Base-by-base conservation (phyloP, 1,140 invertebrate genomes). In the Papilio aristodemus region DNA sequence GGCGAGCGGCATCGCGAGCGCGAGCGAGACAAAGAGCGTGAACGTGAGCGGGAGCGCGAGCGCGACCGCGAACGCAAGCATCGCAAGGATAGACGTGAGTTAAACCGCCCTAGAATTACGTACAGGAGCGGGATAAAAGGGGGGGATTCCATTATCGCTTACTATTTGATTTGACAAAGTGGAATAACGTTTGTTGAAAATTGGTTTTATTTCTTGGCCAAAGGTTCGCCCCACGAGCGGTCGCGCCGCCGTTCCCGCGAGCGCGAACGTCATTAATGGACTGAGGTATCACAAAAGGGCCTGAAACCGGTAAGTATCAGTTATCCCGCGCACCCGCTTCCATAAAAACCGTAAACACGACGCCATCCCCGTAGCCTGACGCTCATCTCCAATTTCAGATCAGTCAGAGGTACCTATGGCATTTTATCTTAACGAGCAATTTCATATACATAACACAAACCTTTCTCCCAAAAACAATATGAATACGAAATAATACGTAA, bases 211-310 rank as follows among this genome's bases (percentile, higher is more conserved):
- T 38, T n/a, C n/a, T n/a, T 57, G 76, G 67, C 6, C 27, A 4
- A 68, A 90, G 88, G 84, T 64, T 85, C 86, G 4, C 78, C 87
- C 6, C 84, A 84, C 70, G 89, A 91, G 57, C 84, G 87, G 62
- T 73, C 83, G 6, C 85, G 89, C n/a, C 85, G 87, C 36, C 87
- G 89, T 57, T 89, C 87, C 46, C 89, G 89, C 75, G 86, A 89
- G 41, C 87, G 89, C 69, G 62, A 64, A 39, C 62, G 60, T 25
- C 87, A 88, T 79, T 91, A 89, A 81, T 71, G 81, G 77, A 86
- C 87, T 87, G 89, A 91, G 89, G 89, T 91, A 91, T 91, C 89
- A 89, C 89, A 91, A 83, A 85, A 85, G 77, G 85, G 64, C 85
- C 86, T 81, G 66, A 69, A 79, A 83, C 71, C 78, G 86, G 86